Conservation (phyloP, 2,888 invertebrate species). For the Oeneis ivallda region DNA sequence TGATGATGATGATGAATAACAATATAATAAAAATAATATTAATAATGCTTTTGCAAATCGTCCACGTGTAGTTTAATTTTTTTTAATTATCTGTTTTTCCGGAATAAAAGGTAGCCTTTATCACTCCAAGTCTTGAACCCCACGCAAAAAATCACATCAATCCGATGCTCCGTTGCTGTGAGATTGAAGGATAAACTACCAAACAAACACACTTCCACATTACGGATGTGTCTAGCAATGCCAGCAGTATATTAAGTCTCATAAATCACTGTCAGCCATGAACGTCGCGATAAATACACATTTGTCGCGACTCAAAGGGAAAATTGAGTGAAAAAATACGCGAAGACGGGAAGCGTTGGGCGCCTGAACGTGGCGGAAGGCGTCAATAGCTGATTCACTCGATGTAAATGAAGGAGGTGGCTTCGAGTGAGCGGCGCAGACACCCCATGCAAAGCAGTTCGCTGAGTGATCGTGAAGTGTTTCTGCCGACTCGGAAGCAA, state of each 20-base stretch:
- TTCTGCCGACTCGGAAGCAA: neutral
- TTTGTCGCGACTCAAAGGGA: constrained; percentile 36
- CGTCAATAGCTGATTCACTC: constrained; percentile 15
- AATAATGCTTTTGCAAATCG: too few species aligned
- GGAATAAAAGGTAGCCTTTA: too few species aligned
- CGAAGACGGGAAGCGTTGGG: constrained; percentile 1
- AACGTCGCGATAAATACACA: constrained; percentile 38
- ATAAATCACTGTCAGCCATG: constrained; percentile 36
- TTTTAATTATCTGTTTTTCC: too few species aligned
- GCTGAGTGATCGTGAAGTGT: neutral
- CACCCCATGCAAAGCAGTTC: constrained; percentile 1
- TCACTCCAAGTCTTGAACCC: too few species aligned
- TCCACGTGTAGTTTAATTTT: too few species aligned
- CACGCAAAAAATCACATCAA: too few species aligned
- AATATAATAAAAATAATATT: too few species aligned
- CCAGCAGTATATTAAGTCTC: neutral
- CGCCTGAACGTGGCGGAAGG: neutral
- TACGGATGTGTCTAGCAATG: neutral
- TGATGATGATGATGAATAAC: too few species aligned
- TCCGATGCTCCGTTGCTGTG: too few species aligned
- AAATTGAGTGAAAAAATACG: constrained; percentile 33
- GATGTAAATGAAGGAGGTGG: neutral
- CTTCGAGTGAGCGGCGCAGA: neutral
- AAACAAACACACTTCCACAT: too few species aligned
- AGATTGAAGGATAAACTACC: too few species aligned